Base-by-base conservation (phyloP, 2,797 vertebrate species). In the Lophotriccus pileatus region DNA sequence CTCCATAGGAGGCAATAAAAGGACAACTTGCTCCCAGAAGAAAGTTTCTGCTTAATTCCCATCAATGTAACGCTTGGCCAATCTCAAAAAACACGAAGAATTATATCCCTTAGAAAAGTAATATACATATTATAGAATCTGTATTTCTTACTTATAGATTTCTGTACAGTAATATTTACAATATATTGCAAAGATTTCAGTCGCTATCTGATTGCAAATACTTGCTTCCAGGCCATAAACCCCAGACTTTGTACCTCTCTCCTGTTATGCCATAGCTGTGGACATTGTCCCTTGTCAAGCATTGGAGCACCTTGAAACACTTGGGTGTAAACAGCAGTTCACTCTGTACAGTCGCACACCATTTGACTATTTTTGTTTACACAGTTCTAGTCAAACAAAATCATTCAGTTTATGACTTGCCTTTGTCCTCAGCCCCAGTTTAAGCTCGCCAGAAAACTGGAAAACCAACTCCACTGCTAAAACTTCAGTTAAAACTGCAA, bases 161-260 rank as follows among this genome's bases (percentile, higher is more conserved):
- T 89, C 89, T 96, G 86, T 95, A 96, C 96, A 97, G 32, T 34
- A 69, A 36, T 97, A 95, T 96, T 96, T 97, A 97, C 95, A 97
- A 73, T 76, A 80, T 93, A 91, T 83, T 87, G 73, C 74, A 88
- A 86, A 58, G 70, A 50, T 70, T 80, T 92, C 84, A 95, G 73
- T 74, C 63, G 83, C 43, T 87, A 64, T 68, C 72, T 70, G 28
- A 66, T 46, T 84, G 89, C 58, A 89, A 93, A 91, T 44, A 77
- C n/a, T 72, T 53, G 44, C 56, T 74, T 88, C 46, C 44, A 91
- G 81, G 74, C 66, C 39, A 93, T 90, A 96, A 96, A 96, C 39
- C 2, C 0, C 60, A 93, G 84, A 96, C 93, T 95, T 96, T 92
- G 96, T 72, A 94, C 86, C 41, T 82, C 58, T 79, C 28, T 39